These are phyloP conservation scores for Ageneiosus marmoratus DNA, from an alignment of 2,113 vertebrate species.

Conservation along the genomic window DNA sequence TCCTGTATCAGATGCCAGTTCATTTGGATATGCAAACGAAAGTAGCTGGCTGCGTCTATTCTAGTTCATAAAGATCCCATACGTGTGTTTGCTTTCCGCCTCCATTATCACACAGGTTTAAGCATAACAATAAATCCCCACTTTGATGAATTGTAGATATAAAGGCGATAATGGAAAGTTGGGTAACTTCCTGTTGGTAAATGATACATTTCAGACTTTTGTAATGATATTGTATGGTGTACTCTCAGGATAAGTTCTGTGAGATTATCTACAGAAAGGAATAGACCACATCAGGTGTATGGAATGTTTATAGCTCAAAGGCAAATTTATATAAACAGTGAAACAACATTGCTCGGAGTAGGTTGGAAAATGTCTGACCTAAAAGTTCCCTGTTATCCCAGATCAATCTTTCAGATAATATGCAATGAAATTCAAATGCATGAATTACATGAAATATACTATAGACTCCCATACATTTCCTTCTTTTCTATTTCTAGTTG, in stretches of 20 bases:
- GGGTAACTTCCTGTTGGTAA: background rate
- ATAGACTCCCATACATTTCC: background rate
- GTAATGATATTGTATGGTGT: background rate
- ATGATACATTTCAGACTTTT: background rate
- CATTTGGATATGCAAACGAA: constrained; percentile 50
- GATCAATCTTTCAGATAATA: background rate
- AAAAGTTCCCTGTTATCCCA: background rate
- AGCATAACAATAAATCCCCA: background rate
- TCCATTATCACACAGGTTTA: background rate
- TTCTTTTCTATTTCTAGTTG: background rate
- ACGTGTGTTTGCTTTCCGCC: background rate
- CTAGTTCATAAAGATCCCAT: background rate
- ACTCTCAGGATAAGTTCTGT: background rate
- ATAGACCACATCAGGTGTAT: background rate
- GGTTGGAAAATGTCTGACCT: background rate
- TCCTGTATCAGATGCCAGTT: background rate
- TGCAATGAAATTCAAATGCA: background rate
- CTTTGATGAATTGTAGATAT: background rate
- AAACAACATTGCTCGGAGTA: background rate
- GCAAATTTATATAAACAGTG: background rate
- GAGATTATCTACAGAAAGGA: background rate
- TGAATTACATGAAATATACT: background rate
- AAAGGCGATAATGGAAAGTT: background rate
- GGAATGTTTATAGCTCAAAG: background rate
- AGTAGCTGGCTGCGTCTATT: constrained; percentile 1